Percentiles rank a stretch among this genome's conserved stretches.
phyloP scores from a whole-genome alignment of 2,113 vertebrate genomes.

The Casuarius casuarius region DNA sequence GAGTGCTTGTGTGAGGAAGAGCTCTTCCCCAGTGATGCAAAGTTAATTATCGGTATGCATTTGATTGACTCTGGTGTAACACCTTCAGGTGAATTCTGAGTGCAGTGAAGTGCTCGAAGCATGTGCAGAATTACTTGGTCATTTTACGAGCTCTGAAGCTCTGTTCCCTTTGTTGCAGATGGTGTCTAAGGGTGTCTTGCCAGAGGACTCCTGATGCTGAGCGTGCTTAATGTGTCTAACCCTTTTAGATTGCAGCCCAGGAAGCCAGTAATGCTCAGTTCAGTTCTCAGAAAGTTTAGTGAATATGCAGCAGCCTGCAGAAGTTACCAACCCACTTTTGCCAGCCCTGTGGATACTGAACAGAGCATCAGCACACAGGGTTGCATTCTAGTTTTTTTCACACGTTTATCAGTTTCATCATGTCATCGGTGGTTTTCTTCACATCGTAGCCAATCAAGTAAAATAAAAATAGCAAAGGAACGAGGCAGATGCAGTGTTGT shows the following conservation, averaged over 20 bases:
- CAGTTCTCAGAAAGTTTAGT: neutral
- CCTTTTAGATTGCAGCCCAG: neutral
- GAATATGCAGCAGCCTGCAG: slow-evolving; percentile 2
- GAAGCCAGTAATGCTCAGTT: neutral
- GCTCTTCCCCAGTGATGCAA: neutral
- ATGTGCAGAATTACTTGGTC: neutral
- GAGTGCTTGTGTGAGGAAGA: neutral
- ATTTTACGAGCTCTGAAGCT: neutral
- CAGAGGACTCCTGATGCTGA: neutral
- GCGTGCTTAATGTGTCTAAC: neutral
- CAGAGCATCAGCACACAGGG: neutral
- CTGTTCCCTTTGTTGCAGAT: neutral
- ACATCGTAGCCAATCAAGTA: slow-evolving; percentile 34
- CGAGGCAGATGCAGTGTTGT: slow-evolving; percentile 42
- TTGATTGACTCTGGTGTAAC: neutral
- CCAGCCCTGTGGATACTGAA: neutral
- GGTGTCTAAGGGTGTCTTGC: neutral
- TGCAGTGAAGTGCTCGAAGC: neutral
- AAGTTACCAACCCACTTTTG: slow-evolving; percentile 18
- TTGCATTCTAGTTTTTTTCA: slow-evolving; percentile 15
- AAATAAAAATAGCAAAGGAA: slow-evolving; percentile 32
- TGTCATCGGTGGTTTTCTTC: slow-evolving; percentile 26
- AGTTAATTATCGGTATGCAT: neutral
- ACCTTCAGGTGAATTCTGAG: neutral
- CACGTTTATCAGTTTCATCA: slow-evolving; percentile 6